Percentiles rank a stretch among this genome's conserved stretches.
These are phyloP conservation scores for Drosophila mimica DNA, from an alignment of 2,888 invertebrate species.

Conservation along the genomic window DNA sequence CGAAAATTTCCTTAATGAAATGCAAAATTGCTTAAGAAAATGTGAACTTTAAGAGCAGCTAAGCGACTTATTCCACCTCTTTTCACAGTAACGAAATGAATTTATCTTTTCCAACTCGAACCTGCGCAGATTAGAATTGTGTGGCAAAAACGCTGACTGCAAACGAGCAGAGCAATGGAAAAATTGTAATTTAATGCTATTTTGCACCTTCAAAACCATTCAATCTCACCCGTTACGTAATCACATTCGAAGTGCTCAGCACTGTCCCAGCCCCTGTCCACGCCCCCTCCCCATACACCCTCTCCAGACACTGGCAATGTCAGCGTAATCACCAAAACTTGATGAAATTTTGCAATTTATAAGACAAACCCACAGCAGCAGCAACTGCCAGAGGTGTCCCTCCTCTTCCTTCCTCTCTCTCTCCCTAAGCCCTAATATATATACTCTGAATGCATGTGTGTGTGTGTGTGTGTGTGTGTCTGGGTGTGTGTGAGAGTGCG, in stretches of 20 bases:
- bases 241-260: slow-evolving; percentile 63
- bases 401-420: slow-evolving; percentile 11
- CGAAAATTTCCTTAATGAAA: slow-evolving; percentile 73
- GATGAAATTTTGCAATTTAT: slow-evolving; percentile 79
- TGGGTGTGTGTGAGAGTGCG: slow-evolving; percentile 11
- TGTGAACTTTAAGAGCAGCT: slow-evolving; percentile 22
- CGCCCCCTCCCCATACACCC: background rate
- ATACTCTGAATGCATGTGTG: slow-evolving; percentile 7
- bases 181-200: slow-evolving; percentile 74
- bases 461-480: slow-evolving; percentile 5
- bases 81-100: slow-evolving; percentile 9
- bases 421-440: slow-evolving; percentile 1
- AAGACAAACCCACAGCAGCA: slow-evolving; percentile 58
- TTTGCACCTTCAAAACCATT: slow-evolving; percentile 74
- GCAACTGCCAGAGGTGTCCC: slow-evolving; percentile 23
- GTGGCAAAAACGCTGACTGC: slow-evolving; percentile 35
- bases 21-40: slow-evolving; percentile 55
- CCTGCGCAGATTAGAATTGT: slow-evolving; percentile 35
- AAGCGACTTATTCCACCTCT: background rate
- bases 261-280: slow-evolving; percentile 6
- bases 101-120: slow-evolving; percentile 7
- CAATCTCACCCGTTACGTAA: slow-evolving; percentile 70
- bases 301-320: slow-evolving; percentile 4
- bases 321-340: slow-evolving; percentile 68
- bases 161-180: slow-evolving; percentile 24